Percentiles rank a stretch among this genome's conserved stretches.
Evolutionary conservation across 2,797 vertebrate genomes (phyloP).

Genomic region (Carcharodon carcharias): DNA sequence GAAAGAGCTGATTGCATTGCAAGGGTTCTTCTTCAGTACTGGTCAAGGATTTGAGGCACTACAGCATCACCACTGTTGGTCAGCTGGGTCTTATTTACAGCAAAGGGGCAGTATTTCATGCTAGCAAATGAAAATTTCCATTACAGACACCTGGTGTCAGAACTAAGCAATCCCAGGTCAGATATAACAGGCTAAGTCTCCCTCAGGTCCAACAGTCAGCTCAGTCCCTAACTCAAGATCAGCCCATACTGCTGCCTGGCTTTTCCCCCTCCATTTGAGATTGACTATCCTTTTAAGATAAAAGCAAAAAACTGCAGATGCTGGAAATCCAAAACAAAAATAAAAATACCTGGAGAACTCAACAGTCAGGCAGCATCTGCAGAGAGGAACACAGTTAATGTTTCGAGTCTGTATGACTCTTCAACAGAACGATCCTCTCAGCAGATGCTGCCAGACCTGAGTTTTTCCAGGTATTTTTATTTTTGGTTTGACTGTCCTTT

Average conservation of each 20-base stretch:
- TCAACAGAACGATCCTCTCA: too few species aligned
- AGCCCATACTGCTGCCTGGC: background rate
- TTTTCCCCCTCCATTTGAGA: background rate
- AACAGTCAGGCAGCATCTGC: too few species aligned
- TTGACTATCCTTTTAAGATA: too few species aligned
- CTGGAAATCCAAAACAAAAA: too few species aligned
- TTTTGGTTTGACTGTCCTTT: too few species aligned
- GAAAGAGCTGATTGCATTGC: background rate
- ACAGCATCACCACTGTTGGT: background rate
- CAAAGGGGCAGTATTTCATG: background rate
- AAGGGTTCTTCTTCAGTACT: background rate
- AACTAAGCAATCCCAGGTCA: background rate
- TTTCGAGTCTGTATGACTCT: too few species aligned
- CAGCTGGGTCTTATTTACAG: background rate
- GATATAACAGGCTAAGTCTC: background rate
- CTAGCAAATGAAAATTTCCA: background rate
- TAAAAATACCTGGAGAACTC: too few species aligned
- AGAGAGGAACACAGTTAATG: too few species aligned
- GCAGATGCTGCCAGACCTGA: too few species aligned
- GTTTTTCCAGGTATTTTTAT: too few species aligned
- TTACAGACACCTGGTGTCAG: background rate
- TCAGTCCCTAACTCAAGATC: background rate
- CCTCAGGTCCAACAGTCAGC: background rate
- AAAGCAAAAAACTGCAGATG: too few species aligned
- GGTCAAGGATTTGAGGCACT: background rate